Conservation (phyloP, 2,888 invertebrate species). For the Drepanosiphum platanoidis region DNA sequence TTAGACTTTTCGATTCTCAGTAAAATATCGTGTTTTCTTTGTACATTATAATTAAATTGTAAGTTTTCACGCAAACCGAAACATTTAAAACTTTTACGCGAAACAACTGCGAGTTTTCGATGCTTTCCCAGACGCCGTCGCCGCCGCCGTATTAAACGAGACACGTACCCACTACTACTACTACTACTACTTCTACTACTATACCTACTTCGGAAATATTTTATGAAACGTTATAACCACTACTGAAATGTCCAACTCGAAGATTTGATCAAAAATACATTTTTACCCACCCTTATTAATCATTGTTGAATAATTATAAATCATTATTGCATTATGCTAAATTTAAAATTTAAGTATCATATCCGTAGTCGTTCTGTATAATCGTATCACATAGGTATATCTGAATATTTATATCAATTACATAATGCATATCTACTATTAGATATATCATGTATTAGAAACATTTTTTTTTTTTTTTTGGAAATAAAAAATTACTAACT, state of each 20-base stretch:
- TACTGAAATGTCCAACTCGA: no score
- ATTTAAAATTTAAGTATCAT: constrained; percentile 34
- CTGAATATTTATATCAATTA: not conserved
- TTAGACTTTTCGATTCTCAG: not conserved
- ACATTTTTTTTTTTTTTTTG: no score
- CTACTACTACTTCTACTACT: no score
- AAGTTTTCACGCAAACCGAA: no score
- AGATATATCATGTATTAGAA: not conserved
- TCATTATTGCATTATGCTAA: constrained; percentile 1
- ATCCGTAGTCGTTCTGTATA: not conserved
- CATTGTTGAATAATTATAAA: constrained; percentile 28
- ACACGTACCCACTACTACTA: not conserved
- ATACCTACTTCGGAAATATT: no score
- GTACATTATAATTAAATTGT: no score
- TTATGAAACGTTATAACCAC: no score
- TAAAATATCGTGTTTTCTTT: not conserved
- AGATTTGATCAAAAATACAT: not conserved
- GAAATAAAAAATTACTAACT: no score
- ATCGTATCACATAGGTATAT: not conserved
- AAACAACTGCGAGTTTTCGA: no score
- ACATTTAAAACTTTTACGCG: no score
- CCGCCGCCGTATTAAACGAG: not conserved
- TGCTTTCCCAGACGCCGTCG: no score
- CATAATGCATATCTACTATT: constrained; percentile 6
- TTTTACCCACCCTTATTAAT: not conserved